phyloP scores from a whole-genome alignment of 1,140 invertebrate species.

The Pissodes strobi region DNA sequence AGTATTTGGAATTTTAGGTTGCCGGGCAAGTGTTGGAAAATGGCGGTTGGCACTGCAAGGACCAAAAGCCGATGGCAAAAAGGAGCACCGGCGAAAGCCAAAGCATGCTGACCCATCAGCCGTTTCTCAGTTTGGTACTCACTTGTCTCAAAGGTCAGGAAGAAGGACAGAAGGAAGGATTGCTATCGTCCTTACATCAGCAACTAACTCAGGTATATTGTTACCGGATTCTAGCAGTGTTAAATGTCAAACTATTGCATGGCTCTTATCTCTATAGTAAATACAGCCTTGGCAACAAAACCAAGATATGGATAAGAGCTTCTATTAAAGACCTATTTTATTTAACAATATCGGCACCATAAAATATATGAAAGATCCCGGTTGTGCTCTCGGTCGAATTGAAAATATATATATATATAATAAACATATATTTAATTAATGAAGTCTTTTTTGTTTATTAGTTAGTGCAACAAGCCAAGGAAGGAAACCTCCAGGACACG shows the following conservation, averaged over 20 bases:
- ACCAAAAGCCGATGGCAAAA: constrained; percentile 58
- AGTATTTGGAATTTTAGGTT: no score
- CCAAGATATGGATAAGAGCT: no score
- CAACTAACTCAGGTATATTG: constrained; percentile 77
- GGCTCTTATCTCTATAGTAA: no score
- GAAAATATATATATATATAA: not conserved
- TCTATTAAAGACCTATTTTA: no score
- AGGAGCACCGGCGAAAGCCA: constrained; percentile 56
- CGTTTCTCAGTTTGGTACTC: constrained; percentile 89
- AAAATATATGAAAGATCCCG: no score
- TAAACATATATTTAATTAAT: not conserved
- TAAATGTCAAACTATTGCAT: no score
- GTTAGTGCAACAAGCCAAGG: constrained; percentile 56
- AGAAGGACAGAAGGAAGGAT: constrained; percentile 73
- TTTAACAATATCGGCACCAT: not conserved
- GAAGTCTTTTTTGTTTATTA: constrained; percentile 25
- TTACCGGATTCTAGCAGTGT: no score
- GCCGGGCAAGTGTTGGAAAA: constrained; percentile 84
- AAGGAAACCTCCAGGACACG: constrained; percentile 60
- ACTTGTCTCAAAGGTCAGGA: constrained; percentile 95
- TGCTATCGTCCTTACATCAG: constrained; percentile 83
- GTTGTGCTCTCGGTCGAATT: no score
- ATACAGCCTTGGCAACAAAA: no score
- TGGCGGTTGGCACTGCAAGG: constrained; percentile 52
- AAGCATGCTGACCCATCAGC: constrained; percentile 81